Percentiles rank a stretch among this genome's conserved stretches.
phyloP scores from a whole-genome alignment of 2,797 vertebrate genomes.

The Echeneis naucrates region DNA sequence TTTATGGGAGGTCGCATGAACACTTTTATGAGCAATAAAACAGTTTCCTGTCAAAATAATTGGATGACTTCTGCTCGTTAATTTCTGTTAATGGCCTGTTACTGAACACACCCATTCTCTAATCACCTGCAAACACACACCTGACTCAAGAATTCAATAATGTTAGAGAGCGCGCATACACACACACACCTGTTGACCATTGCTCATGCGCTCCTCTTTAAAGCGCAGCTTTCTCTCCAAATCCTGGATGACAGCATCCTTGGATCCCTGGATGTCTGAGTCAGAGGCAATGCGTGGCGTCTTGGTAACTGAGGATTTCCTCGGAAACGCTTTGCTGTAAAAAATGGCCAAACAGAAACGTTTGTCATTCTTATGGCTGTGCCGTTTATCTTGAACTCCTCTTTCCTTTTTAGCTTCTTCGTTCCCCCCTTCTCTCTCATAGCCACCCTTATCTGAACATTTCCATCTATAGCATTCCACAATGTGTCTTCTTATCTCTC shows the following conservation, averaged over 20 bases:
- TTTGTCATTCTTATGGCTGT: neutral
- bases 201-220: conserved; percentile 96
- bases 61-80: conserved; percentile 46
- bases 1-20: neutral
- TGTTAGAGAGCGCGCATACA: neutral
- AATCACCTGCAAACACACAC: conserved; percentile 33
- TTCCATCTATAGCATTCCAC: conserved; percentile 71
- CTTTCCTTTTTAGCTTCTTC: conserved; percentile 11
- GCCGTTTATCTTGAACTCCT: conserved; percentile 22
- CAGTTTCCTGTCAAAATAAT: conserved; percentile 5
- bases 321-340: conserved; percentile 79
- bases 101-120: conserved; percentile 46
- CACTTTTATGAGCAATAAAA: neutral
- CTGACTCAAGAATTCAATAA: conserved; percentile 1
- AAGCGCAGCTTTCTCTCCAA: conserved; percentile 98
- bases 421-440: conserved; percentile 10
- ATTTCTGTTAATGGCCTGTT: conserved; percentile 57
- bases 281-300: conserved; percentile 91
- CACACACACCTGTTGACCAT: conserved; percentile 87
- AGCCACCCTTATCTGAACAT: conserved; percentile 67
- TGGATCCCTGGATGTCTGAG: conserved; percentile 97
- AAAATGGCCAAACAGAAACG: conserved; percentile 17
- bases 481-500: conserved; percentile 76
- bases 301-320: conserved; percentile 81
- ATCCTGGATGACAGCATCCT: conserved; percentile 98